Percentiles rank a stretch among this genome's conserved stretches.
Conservation (phyloP, 2,113 vertebrate species). For the Pseudorectes ferrugineus region DNA sequence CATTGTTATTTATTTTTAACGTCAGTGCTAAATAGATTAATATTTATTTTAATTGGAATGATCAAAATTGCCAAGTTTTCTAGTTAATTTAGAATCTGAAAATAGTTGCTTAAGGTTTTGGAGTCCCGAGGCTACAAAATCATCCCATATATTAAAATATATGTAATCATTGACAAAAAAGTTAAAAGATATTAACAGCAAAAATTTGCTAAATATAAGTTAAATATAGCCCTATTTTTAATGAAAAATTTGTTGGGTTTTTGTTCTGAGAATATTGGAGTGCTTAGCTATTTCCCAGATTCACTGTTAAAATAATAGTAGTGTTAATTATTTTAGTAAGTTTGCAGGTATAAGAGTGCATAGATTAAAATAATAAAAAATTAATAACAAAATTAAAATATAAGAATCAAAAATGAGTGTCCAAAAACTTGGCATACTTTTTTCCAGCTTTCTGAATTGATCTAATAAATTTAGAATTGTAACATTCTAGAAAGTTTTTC, state of each 20-base stretch:
- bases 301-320: background rate
- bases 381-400: background rate
- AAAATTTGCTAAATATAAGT: background rate
- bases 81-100: background rate
- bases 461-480: background rate
- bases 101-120: background rate
- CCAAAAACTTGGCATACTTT: rapidly evolving
- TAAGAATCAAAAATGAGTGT: background rate
- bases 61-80: background rate
- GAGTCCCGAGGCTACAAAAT: background rate
- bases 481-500: background rate
- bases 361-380: background rate
- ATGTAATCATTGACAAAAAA: background rate
- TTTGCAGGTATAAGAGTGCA: background rate
- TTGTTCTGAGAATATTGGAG: background rate
- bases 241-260: background rate
- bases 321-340: background rate
- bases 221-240: background rate
- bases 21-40: background rate
- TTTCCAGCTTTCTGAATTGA: background rate
- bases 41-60: background rate
- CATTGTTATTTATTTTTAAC: background rate
- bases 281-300: background rate
- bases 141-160: background rate
- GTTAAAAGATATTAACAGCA: background rate